Evolutionary conservation across 2,797 vertebrate genomes (phyloP), one percentile per base, ranked within the genome.

Genomic region (Buceros bicornis): DNA sequence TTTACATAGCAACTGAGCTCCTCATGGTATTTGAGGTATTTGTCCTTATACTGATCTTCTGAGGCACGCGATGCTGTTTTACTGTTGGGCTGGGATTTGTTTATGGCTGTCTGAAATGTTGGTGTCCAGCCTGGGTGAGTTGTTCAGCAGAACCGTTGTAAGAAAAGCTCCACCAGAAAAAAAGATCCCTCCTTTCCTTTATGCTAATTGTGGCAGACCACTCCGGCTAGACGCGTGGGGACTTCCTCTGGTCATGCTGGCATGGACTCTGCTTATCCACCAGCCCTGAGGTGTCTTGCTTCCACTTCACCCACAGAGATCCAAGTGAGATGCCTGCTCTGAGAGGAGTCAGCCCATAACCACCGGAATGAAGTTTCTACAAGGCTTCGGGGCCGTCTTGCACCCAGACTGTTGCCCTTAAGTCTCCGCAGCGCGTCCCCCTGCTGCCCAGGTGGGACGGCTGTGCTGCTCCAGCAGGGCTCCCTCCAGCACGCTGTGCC

Each of bases 361-460:
- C 11, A 6, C 2, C 20, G 51, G 24, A 13, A 19, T 17, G 8
- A 42, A 2, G 8, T 40, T 87, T 28, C 70, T 48, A 10, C 12
- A 12, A 28, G 35, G 13, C 7, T 72, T 58, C 76, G 50, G n/a
- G 35, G 8, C 28, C 28, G 8, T 3, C 31, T 29, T 37, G 16
- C 22, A 6, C 40, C 12, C 29, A 48, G 31, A 3, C 35, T 26
- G 2, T 17, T 73, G 65, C 64, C 15, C 14, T 57, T 25, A 3
- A 18, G 18, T n/a, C 37, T 33, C 28, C 35, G 58, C 1, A 5
- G 3, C 5, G 16, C 80, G 65, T 61, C 60, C 61, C 35, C 20
- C 0, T 0, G 51, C 1, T 2, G 28, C 28, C 4, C 2, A 0
- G 0, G 1, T 12, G 58, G 18, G 7, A 3, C 2, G 6, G 57